Percentiles rank a stretch among this genome's conserved stretches.
phyloP scores from a whole-genome alignment of 2,113 vertebrate species.

The Indicator maculatus region DNA sequence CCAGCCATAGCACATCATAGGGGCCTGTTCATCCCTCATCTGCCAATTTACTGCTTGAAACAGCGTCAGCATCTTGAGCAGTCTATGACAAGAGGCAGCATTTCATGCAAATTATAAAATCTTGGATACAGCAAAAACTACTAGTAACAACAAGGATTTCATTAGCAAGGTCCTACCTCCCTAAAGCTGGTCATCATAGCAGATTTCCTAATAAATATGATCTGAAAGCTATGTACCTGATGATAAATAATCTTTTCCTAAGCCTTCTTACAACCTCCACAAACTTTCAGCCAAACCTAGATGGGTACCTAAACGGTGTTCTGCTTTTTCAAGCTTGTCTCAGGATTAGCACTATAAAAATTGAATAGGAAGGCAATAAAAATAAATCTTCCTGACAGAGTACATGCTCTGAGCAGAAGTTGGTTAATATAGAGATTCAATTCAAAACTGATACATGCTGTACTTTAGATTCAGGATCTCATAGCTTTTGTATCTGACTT shows the following conservation, averaged over 20 bases:
- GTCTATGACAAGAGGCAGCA: background rate
- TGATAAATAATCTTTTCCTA: background rate
- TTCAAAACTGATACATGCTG: background rate
- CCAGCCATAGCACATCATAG: fast-evolving
- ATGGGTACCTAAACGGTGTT: background rate
- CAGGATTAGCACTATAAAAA: background rate
- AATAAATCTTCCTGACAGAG: background rate
- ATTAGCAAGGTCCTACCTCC: background rate
- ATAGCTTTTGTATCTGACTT: background rate
- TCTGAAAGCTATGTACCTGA: background rate
- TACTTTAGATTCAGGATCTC: background rate
- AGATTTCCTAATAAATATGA: background rate
- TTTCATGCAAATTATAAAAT: background rate
- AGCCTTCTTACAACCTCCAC: background rate
- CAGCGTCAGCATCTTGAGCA: background rate
- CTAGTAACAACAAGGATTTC: background rate
- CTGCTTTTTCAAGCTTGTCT: background rate
- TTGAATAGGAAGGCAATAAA: background rate
- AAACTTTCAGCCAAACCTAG: conserved; percentile 5
- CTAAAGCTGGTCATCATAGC: background rate
- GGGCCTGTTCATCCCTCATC: background rate
- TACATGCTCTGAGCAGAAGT: background rate
- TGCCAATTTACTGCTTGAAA: background rate
- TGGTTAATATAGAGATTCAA: background rate
- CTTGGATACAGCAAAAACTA: background rate